Evolutionary conservation across 2,797 vertebrate genomes (phyloP).

Genomic region (Acrossocheilus wenchowensis): DNA sequence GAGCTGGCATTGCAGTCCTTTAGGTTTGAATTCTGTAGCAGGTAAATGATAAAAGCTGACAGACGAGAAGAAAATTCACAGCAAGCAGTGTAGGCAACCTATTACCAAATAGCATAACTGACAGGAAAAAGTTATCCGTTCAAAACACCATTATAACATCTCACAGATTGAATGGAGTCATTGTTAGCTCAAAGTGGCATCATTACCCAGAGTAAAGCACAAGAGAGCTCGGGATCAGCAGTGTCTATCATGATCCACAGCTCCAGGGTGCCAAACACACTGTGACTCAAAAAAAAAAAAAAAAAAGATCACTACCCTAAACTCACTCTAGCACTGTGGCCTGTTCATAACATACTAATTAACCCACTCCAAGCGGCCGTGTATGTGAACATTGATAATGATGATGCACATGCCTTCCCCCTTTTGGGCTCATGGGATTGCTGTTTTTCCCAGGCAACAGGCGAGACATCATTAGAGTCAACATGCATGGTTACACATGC

Average conservation of each 20-base stretch:
- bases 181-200: constrained; percentile 32
- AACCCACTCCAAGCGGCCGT: constrained; percentile 66
- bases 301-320: constrained; percentile 56
- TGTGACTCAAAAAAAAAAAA: constrained; percentile 56
- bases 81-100: not conserved
- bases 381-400: constrained; percentile 63
- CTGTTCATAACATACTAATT: constrained; percentile 70
- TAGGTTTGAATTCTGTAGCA: constrained; percentile 7
- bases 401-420: constrained; percentile 57
- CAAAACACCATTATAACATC: constrained; percentile 39
- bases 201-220: constrained; percentile 1
- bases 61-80: not conserved
- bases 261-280: constrained; percentile 57
- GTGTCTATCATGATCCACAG: constrained; percentile 65
- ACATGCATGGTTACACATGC: constrained; percentile 46
- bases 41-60: constrained; percentile 27
- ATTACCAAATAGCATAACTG: constrained; percentile 14
- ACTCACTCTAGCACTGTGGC: constrained; percentile 56
- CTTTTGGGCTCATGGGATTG: constrained; percentile 44
- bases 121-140: constrained; percentile 1
- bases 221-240: constrained; percentile 57
- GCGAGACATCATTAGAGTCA: constrained; percentile 60
- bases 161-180: constrained; percentile 12
- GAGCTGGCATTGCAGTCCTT: constrained; percentile 11
- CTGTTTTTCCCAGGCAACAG: constrained; percentile 53